phyloP scores from a whole-genome alignment of 2,113 vertebrate species.

The Myiozetetes cayanensis region DNA sequence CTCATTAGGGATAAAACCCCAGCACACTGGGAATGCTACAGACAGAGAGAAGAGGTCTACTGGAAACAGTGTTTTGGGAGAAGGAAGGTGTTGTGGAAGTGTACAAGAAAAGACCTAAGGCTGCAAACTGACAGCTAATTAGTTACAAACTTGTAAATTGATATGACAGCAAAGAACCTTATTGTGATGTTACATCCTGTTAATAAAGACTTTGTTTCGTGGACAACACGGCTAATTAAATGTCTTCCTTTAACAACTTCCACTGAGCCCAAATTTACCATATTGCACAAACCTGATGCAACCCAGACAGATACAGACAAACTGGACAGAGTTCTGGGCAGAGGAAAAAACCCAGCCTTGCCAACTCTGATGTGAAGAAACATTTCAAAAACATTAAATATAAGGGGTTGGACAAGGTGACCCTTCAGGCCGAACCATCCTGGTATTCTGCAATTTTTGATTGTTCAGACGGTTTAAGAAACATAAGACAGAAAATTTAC shows the following conservation, averaged over 20 bases:
- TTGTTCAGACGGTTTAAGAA: not conserved
- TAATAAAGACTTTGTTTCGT: not conserved
- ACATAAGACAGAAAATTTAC: not conserved
- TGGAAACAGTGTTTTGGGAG: not conserved
- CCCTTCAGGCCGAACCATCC: not conserved
- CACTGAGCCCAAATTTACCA: not conserved
- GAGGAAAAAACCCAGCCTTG: not conserved
- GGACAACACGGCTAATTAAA: not conserved
- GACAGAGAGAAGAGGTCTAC: not conserved
- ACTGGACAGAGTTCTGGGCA: not conserved
- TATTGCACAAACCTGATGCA: not conserved
- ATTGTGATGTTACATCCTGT: not conserved
- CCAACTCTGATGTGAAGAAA: not conserved
- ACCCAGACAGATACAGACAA: not conserved
- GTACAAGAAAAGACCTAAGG: not conserved
- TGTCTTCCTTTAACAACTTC: not conserved
- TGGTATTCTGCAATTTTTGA: not conserved
- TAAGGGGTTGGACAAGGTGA: not conserved
- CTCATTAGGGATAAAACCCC: accelerated
- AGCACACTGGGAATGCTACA: not conserved
- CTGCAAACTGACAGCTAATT: slow-evolving; percentile 8
- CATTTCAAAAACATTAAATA: not conserved
- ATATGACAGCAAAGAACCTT: not conserved
- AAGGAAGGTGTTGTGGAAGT: not conserved
- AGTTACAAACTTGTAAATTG: not conserved